Evolutionary conservation across 2,797 vertebrate genomes (phyloP), one percentile per base, ranked within the genome.

Genomic region (Gymnothorax javanicus): DNA sequence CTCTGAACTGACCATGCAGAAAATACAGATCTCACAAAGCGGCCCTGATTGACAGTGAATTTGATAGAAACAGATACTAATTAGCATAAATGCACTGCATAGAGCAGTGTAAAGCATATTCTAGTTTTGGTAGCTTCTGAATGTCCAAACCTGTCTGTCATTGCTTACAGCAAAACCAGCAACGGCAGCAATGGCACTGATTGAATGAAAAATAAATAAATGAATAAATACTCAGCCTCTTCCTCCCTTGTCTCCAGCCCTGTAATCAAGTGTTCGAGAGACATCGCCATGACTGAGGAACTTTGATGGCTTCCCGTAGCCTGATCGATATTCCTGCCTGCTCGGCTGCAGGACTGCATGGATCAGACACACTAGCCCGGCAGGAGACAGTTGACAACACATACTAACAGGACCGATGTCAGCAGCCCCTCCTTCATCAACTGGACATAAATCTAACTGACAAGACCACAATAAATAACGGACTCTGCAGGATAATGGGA

Each of bases 261-360:
- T 33, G 52, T 50, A 85, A 25, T 62, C 27, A 79, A 67, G 73
- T 57, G 59, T 67, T 83, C 71, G 60, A 83, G 8, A 17, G 50
- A 67, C 20, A 82, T 23, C 54, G 23, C 27, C 27, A 6, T 79
- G 82, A 77, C 43, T 58, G 5, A 43, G 71, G 27, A 77, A 84
- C 54, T 54, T 77, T 83, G 83, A 43, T 64, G 71, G 81, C 60
- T 86, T 88, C 88, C 5, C 54, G 15, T 84, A 64, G 85, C 82
- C 86, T 25, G 87, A 91, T 93, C 87, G 88, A 83, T 87, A 92
- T 90, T 88, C 88, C 86, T 81, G 87, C 89, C 85, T 52, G 86
- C 87, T 88, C 58, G 88, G 83, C 86, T 77, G 89, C 90, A 89
- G 89, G 89, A 67, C 88, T 93, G 88, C 91, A 87, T 86, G 90